These are phyloP conservation scores for Zaprionus gabonicus DNA, from an alignment of 1,140 invertebrate genomes.

Conservation along the genomic window DNA sequence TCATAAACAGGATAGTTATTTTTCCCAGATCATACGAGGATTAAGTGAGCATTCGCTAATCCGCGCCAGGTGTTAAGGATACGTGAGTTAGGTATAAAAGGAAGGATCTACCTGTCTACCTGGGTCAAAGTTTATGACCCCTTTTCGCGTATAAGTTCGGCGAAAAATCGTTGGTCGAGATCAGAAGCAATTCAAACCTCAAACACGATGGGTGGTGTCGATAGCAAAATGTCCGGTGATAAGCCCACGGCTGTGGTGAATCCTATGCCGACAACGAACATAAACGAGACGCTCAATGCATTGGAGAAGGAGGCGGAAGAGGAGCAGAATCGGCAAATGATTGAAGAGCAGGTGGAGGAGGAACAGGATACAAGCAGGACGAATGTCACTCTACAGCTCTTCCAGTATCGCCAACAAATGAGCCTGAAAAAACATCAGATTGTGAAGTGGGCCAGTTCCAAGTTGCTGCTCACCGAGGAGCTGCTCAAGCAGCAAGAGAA, in stretches of 20 bases:
- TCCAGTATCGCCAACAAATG: conserved; percentile 67
- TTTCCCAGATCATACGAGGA: not conserved
- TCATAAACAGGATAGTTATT: not conserved
- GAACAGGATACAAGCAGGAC: conserved; percentile 8
- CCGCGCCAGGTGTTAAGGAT: conserved; percentile 44
- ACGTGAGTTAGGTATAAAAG: not conserved
- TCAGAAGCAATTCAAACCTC: conserved; percentile 50
- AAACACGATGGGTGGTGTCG: conserved; percentile 59
- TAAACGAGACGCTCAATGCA: not conserved
- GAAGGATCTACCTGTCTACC: not conserved
- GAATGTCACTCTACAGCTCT: conserved; percentile 58
- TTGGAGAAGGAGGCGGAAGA: not conserved
- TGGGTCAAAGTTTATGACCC: conserved; percentile 2
- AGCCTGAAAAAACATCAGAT: conserved; percentile 55
- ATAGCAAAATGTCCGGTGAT: conserved; percentile 39
- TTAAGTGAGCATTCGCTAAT: conserved; percentile 30
- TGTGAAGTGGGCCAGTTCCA: conserved; percentile 71
- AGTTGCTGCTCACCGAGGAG: conserved; percentile 70
- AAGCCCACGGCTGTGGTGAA: conserved; percentile 29
- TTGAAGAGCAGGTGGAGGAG: not conserved
- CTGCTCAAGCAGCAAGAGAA: conserved; percentile 54
- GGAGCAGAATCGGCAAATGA: not conserved
- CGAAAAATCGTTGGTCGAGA: conserved; percentile 40
- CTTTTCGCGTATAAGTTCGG: conserved; percentile 45
- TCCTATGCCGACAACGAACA: conserved; percentile 15